phyloP scores from a whole-genome alignment of 2,888 invertebrate species.

The Tanytarsus gracilentus region DNA sequence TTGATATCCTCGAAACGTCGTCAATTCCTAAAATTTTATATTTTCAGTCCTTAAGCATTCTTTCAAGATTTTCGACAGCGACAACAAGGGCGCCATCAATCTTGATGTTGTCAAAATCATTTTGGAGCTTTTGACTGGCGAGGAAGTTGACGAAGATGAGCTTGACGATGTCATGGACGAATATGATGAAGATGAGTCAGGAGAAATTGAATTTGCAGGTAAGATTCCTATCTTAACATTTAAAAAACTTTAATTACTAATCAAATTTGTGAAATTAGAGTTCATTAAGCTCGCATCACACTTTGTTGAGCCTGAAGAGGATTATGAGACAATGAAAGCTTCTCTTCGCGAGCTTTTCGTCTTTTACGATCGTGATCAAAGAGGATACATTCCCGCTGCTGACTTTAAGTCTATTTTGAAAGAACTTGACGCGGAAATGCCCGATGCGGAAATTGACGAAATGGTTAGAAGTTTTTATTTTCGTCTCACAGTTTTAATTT shows the following conservation, averaged over 20 bases:
- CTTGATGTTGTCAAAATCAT: slow-evolving; percentile 20
- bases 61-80: slow-evolving; percentile 21
- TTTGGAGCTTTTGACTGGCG: slow-evolving; percentile 9
- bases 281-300: slow-evolving; percentile 17
- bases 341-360: slow-evolving; percentile 13
- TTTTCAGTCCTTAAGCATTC: slow-evolving; percentile 9
- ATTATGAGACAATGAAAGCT: slow-evolving; percentile 2
- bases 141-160: slow-evolving; percentile 21
- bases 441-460: background rate
- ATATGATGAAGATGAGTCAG: slow-evolving; percentile 26
- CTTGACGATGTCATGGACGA: slow-evolving; percentile 26
- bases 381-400: slow-evolving; percentile 17
- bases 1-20: background rate
- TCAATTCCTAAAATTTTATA: background rate
- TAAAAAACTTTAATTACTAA: too few relatives aligned
- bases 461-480: background rate
- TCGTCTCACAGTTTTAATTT: too few relatives aligned
- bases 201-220: slow-evolving; percentile 27
- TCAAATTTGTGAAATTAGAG: too few relatives aligned
- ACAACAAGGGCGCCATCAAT: slow-evolving; percentile 11
- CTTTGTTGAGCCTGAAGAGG: slow-evolving; percentile 25
- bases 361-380: slow-evolving; percentile 12
- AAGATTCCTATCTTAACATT: too few relatives aligned
- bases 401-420: slow-evolving; percentile 20
- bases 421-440: slow-evolving; percentile 17